Evolutionary conservation across 2,888 invertebrate species (phyloP).

Genomic region (Mythimna loreyi): DNA sequence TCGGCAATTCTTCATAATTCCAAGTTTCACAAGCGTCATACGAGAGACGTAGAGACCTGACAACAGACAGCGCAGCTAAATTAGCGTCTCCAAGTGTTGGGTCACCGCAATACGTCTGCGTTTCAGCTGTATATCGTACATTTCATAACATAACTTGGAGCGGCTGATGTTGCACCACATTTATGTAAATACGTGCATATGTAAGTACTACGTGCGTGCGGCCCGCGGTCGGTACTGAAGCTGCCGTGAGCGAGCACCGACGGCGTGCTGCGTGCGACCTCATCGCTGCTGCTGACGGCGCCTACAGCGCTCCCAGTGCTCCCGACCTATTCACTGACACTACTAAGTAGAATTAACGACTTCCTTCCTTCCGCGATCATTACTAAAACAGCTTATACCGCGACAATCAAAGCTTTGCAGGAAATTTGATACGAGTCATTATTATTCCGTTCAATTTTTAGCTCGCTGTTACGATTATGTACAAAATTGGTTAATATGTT

Average conservation of each 20-base stretch:
- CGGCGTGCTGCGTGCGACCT: background rate
- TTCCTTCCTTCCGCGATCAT: background rate
- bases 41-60: slow-evolving; percentile 13
- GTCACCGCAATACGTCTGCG: background rate
- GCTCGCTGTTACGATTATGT: background rate
- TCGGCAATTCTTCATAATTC: background rate
- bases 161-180: slow-evolving; percentile 24
- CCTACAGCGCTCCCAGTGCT: background rate
- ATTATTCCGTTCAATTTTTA: background rate
- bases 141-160: slow-evolving; percentile 2
- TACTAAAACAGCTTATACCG: background rate
- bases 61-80: slow-evolving; percentile 26
- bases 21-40: slow-evolving; percentile 11
- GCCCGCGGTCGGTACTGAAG: background rate
- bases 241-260: too few species aligned
- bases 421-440: background rate
- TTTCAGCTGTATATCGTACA: slow-evolving; percentile 9
- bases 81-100: slow-evolving; percentile 12
- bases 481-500: background rate
- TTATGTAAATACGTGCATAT: slow-evolving; percentile 27
- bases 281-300: slow-evolving; percentile 3
- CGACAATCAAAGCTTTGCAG: background rate
- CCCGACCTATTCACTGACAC: too few species aligned
- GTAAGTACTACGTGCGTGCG: background rate
- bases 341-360: background rate